Percentiles rank a stretch among this genome's conserved stretches.
Evolutionary conservation across 2,113 vertebrate species (phyloP).

Genomic region (Mobula hypostoma): DNA sequence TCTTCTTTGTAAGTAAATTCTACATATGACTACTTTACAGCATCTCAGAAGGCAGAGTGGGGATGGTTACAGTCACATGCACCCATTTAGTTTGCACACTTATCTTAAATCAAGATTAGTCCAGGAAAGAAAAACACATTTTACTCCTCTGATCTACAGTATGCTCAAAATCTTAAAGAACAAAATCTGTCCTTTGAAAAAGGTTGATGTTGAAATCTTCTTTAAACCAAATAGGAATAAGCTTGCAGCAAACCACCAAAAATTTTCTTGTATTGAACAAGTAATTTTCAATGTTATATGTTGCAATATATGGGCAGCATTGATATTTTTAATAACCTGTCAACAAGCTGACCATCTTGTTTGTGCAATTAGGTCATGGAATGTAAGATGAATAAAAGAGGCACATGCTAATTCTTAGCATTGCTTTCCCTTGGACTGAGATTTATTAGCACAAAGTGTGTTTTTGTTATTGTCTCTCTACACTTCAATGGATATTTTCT

Average conservation of each 20-base stretch:
- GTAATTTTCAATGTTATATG: not conserved
- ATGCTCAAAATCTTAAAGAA: not conserved
- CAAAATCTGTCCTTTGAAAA: not conserved
- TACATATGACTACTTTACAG: not conserved
- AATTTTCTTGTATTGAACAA: not conserved
- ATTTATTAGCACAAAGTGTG: not conserved
- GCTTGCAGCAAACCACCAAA: not conserved
- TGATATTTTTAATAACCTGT: not conserved
- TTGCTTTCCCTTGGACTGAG: not conserved
- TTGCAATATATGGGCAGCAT: not conserved
- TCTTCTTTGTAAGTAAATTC: not conserved
- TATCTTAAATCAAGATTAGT: not conserved
- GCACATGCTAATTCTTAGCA: not conserved
- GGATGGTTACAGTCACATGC: not conserved
- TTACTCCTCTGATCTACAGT: not conserved
- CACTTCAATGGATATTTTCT: not conserved
- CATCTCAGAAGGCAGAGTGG: not conserved
- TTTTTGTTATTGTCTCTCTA: not conserved
- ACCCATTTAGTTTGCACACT: not conserved
- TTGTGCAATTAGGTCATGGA: not conserved
- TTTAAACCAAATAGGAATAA: constrained; percentile 6
- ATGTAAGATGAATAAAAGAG: not conserved
- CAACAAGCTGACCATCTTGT: not conserved
- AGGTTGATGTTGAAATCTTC: not conserved
- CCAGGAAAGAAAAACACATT: not conserved